phyloP scores from a whole-genome alignment of 2,113 vertebrate genomes.

The Stigmatopora nigra region DNA sequence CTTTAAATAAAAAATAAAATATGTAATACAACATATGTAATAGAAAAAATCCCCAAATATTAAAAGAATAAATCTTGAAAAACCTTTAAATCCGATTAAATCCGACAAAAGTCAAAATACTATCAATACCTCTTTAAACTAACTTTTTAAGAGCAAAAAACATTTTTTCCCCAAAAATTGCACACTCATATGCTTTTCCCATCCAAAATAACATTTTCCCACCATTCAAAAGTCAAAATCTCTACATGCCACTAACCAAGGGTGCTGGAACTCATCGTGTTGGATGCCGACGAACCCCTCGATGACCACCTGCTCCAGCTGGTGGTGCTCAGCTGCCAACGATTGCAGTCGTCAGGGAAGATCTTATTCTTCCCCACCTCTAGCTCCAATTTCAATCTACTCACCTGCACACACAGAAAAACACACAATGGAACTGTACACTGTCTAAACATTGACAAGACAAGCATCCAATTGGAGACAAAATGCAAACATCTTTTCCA shows the following conservation, averaged over 20 bases:
- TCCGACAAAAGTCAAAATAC: too few species aligned
- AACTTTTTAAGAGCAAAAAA: too few species aligned
- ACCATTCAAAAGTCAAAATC: neutral
- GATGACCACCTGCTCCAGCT: constrained; percentile 89
- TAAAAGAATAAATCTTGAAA: too few species aligned
- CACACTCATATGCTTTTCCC: too few species aligned
- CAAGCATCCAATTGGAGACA: neutral
- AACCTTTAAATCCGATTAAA: too few species aligned
- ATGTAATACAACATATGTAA: too few species aligned
- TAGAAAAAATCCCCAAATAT: too few species aligned
- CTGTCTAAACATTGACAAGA: constrained; percentile 12
- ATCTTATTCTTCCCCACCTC: constrained; percentile 96
- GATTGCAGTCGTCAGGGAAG: constrained; percentile 91
- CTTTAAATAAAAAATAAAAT: too few species aligned
- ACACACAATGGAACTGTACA: constrained; percentile 24
- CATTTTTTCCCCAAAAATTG: too few species aligned
- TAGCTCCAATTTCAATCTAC: constrained; percentile 89
- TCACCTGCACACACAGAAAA: constrained; percentile 71
- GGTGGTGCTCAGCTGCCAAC: constrained; percentile 89
- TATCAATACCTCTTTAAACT: too few species aligned
- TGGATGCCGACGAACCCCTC: constrained; percentile 85
- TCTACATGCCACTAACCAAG: constrained; percentile 76
- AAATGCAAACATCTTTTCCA: constrained; percentile 8
- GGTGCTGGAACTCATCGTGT: constrained; percentile 91
- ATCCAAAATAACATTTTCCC: neutral